Evolutionary conservation across 2,113 vertebrate species (phyloP), one percentile per base, ranked within the genome.

Genomic region (Paradisaea rubra): DNA sequence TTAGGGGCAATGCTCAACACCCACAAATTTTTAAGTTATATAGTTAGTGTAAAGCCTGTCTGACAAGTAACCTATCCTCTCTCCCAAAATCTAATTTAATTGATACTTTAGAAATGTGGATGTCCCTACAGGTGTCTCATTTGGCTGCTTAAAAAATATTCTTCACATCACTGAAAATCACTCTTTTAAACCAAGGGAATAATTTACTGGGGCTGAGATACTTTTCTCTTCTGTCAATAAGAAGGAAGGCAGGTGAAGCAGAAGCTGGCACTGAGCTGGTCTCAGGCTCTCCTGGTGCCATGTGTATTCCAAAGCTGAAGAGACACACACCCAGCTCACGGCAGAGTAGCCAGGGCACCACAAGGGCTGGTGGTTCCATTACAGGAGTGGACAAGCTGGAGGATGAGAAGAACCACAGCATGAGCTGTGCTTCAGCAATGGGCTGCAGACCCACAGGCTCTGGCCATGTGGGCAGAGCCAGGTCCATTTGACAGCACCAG

Each of bases 311-410:
- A 56, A 57, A 91, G 54, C 49, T n/a, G 39, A 59, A 50, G 60
- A 74, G 47, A 33, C 56, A 28, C 37, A 27, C 11, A 31, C 12
- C 8, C 28, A 56, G 31, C 50, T 65, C 8, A 1, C 6, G 25
- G 8, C 39, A 94, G 47, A 59, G 50, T 0, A 8, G 10, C 4
- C 30, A 78, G 11, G 60, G 33, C 47, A 42, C n/a, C 35, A 9
- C 0, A 1, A 39, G 19, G 15, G 24, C 39, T 4, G 3, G 15
- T 35, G 68, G 15, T 8, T 91, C 63, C 31, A 6, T 3, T 10
- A 10, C 12, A n/a, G n/a, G 15, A 9, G 5, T 30, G 53, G 11
- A 44, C 15, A n/a, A 19, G 10, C 35, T 69, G 45, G 41, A 76
- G 57, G 10, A 44, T 39, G 39, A 69, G 52, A 41, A 24, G 37